Conservation (phyloP, 2,113 vertebrate genomes). For the Xiphorhynchus elegans region DNA sequence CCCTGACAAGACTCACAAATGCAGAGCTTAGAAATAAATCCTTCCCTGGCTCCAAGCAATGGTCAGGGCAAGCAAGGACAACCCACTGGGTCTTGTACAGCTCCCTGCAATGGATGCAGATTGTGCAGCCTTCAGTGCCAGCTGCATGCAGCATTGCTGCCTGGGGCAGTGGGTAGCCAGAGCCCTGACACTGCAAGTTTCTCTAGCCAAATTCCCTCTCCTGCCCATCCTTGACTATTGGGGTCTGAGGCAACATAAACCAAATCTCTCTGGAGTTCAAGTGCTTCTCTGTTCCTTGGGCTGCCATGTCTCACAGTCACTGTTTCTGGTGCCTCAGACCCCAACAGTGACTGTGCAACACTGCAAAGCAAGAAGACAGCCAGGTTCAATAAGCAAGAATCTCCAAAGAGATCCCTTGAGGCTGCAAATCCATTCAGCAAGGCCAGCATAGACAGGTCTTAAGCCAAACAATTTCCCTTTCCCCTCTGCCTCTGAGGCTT, state of each 20-base stretch:
- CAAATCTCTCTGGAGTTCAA: not conserved
- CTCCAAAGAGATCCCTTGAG: not conserved
- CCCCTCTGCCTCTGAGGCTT: not conserved
- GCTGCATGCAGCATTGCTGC: not conserved
- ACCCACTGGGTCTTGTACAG: not conserved
- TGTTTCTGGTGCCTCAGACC: no score
- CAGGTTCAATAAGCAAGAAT: not conserved
- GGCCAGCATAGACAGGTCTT: not conserved
- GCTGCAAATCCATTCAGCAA: not conserved
- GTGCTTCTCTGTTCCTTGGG: not conserved
- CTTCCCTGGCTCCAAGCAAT: not conserved
- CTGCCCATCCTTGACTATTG: rapidly evolving
- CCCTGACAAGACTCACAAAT: not conserved
- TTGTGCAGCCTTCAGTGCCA: not conserved
- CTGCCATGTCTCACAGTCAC: not conserved
- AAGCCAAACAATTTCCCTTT: not conserved
- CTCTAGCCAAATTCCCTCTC: not conserved
- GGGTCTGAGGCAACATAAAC: not conserved
- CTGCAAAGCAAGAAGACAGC: not conserved
- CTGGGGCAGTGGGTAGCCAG: not conserved
- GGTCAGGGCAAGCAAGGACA: not conserved
- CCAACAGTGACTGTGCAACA: not conserved
- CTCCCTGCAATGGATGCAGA: not conserved
- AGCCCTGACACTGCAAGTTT: not conserved
- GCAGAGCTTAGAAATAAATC: not conserved